Conservation (phyloP, 64 coral and sea anemone genomes). For the Montipora efflorescens region DNA sequence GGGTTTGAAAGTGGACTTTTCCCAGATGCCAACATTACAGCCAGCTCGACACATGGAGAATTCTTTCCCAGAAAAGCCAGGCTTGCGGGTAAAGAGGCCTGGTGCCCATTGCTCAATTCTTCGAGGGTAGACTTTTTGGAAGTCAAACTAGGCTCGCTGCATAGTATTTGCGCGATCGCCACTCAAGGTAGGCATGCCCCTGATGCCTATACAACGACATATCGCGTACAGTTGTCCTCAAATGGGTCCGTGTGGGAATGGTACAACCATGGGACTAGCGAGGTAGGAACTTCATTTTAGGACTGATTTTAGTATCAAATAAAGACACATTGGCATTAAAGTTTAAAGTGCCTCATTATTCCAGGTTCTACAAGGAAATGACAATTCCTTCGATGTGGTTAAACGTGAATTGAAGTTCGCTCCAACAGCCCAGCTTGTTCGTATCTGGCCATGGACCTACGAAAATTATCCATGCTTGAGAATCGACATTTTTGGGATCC, state of each 20-base stretch:
- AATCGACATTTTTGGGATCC: slow-evolving; percentile 23
- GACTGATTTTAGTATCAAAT: no score
- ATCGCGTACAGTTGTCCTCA: slow-evolving; percentile 3
- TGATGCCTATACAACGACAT: not conserved
- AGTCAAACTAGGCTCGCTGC: not conserved
- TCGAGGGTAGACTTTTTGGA: not conserved
- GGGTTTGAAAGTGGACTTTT: slow-evolving; percentile 28
- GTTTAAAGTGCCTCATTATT: no score
- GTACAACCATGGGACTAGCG: not conserved
- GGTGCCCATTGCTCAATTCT: not conserved
- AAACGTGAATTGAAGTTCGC: not conserved
- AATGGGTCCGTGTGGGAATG: slow-evolving; percentile 24
- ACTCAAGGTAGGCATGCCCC: not conserved
- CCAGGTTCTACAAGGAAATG: slow-evolving; percentile 30
- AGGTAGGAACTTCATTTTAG: not conserved
- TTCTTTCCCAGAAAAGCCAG: not conserved
- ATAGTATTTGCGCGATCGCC: slow-evolving; percentile 10
- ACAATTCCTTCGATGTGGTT: slow-evolving; percentile 3
- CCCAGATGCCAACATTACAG: not conserved
- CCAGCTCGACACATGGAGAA: not conserved
- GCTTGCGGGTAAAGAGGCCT: slow-evolving; percentile 16
- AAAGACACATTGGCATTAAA: no score
- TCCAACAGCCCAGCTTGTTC: not conserved
- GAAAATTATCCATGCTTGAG: slow-evolving; percentile 14
- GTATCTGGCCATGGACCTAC: slow-evolving; percentile 6